These are phyloP conservation scores for Drosophila subobscura DNA, from an alignment of 1,140 invertebrate species.

Conservation along the genomic window DNA sequence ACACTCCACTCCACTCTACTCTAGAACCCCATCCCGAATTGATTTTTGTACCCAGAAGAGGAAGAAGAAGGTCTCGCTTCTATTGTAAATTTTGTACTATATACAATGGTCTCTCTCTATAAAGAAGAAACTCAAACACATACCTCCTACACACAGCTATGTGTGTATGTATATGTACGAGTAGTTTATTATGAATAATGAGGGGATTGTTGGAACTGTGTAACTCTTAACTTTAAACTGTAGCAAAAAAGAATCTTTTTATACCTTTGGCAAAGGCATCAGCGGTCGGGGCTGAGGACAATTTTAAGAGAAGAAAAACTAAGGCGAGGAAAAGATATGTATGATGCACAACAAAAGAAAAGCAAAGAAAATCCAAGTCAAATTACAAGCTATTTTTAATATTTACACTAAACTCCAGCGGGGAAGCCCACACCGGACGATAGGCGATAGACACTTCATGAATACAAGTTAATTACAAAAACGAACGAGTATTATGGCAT, in stretches of 20 bases:
- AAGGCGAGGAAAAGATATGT: slow-evolving; percentile 11
- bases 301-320: slow-evolving; percentile 42
- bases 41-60: slow-evolving; percentile 29
- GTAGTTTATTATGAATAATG: slow-evolving; percentile 28
- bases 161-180: slow-evolving; percentile 11
- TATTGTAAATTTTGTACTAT: slow-evolving; percentile 82
- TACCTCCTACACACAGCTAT: slow-evolving; percentile 9
- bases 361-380: slow-evolving; percentile 61
- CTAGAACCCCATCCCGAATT: slow-evolving; percentile 16
- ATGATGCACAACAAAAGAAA: slow-evolving; percentile 37
- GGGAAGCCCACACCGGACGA: slow-evolving; percentile 1
- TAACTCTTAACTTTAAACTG: slow-evolving; percentile 72
- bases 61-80: slow-evolving; percentile 51
- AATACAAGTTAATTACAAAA: slow-evolving; percentile 45
- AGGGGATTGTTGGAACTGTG: slow-evolving; percentile 50
- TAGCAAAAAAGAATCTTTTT: slow-evolving; percentile 63
- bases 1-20: slow-evolving; percentile 7
- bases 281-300: slow-evolving; percentile 37
- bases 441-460: slow-evolving; percentile 41
- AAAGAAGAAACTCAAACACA: slow-evolving; percentile 31
- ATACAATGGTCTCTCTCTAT: slow-evolving; percentile 67
- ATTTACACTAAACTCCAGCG: slow-evolving; percentile 57
- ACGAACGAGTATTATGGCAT: slow-evolving; percentile 54
- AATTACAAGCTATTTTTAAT: slow-evolving; percentile 74
- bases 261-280: slow-evolving; percentile 68